phyloP scores from a whole-genome alignment of 2,797 vertebrate species.

The Phylloscopus collybita region DNA sequence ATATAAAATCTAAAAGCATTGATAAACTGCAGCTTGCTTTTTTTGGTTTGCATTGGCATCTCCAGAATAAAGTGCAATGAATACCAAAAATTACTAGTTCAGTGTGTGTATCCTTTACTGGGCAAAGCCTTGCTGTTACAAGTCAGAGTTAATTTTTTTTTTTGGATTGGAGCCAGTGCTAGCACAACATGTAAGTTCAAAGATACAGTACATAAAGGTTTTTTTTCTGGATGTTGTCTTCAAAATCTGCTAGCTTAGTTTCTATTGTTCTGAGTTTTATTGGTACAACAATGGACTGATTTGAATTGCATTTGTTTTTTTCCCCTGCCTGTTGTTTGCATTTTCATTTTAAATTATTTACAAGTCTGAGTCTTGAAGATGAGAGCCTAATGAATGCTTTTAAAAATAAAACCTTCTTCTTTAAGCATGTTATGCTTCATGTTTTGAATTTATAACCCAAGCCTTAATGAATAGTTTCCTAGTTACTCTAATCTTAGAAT shows the following conservation, averaged over 20 bases:
- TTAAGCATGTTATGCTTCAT: constrained; percentile 37
- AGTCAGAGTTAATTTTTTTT: constrained; percentile 16
- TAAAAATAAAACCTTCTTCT: constrained; percentile 55
- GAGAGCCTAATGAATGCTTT: constrained; percentile 68
- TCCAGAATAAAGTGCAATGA: background rate
- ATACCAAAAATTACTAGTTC: background rate
- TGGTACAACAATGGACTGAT: constrained; percentile 45
- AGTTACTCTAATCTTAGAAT: constrained; percentile 55
- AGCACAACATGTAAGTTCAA: constrained; percentile 24
- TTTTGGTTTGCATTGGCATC: background rate
- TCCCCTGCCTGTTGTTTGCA: background rate
- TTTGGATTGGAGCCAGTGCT: background rate
- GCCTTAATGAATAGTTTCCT: constrained; percentile 56
- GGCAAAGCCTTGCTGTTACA: background rate
- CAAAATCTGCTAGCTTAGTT: constrained; percentile 27
- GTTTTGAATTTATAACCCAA: constrained; percentile 61
- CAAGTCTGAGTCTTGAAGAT: constrained; percentile 48
- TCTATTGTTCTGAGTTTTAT: constrained; percentile 36
- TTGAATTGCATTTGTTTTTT: constrained; percentile 54
- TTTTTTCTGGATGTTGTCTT: constrained; percentile 40
- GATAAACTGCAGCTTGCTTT: background rate
- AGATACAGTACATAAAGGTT: constrained; percentile 14
- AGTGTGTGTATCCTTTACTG: background rate
- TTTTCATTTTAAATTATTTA: constrained; percentile 73
- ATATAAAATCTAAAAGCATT: background rate